A percentile compares a stretch with the other conserved stretches of the same genome.
These are phyloP conservation scores for Agrilus biguttatus DNA, from an alignment of 2,888 invertebrate genomes.

Conservation along the genomic window DNA sequence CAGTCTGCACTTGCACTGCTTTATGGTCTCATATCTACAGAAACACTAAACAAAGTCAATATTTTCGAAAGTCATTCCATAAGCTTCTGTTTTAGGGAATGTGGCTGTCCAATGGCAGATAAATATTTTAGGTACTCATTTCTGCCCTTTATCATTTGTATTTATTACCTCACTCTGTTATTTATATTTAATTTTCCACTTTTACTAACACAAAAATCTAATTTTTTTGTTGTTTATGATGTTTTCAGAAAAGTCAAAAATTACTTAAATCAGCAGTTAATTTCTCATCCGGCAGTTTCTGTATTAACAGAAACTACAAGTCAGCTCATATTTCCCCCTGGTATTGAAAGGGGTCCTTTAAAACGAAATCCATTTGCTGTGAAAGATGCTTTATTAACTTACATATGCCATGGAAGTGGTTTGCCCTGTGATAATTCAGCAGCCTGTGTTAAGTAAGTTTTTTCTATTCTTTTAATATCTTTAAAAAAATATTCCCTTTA, in stretches of 20 bases:
- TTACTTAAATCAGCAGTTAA: slow-evolving; percentile 49
- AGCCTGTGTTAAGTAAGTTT: slow-evolving; percentile 27
- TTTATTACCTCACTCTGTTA: neutral
- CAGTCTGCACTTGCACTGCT: slow-evolving; percentile 76
- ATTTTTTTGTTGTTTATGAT: slow-evolving; percentile 6
- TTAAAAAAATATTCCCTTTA: too few species aligned
- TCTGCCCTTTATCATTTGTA: neutral
- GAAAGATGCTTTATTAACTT: slow-evolving; percentile 68
- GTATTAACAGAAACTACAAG: slow-evolving; percentile 53
- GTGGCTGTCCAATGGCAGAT: slow-evolving; percentile 62
- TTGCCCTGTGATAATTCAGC: slow-evolving; percentile 55
- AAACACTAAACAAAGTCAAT: slow-evolving; percentile 48
- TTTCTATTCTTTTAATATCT: neutral
- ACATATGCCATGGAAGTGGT: slow-evolving; percentile 70
- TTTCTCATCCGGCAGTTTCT: slow-evolving; percentile 59
- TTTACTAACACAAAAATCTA: neutral
- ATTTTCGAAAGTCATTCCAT: slow-evolving; percentile 67
- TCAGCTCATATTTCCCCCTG: slow-evolving; percentile 50
- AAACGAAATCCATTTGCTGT: slow-evolving; percentile 54
- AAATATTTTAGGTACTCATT: slow-evolving; percentile 35
- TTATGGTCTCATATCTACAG: slow-evolving; percentile 53
- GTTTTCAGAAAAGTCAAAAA: slow-evolving; percentile 38
- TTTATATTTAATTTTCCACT: neutral
- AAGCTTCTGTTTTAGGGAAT: slow-evolving; percentile 74
- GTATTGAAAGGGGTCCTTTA: slow-evolving; percentile 37